Conservation (phyloP, 1,140 invertebrate genomes). For the Drosophila equinoxialis region DNA sequence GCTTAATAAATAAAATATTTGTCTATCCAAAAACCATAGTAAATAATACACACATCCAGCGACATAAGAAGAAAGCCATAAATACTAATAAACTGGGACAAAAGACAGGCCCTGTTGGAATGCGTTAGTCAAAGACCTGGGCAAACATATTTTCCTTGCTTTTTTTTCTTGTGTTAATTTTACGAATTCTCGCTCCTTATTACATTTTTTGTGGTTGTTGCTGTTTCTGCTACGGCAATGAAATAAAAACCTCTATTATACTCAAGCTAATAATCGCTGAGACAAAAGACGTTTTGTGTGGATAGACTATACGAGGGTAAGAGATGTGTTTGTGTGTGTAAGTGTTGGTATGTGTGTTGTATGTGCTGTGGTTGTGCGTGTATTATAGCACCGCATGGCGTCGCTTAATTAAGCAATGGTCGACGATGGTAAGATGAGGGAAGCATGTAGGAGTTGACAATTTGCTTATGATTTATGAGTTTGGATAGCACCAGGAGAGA, state of each 20-base stretch:
- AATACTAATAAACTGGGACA: background rate
- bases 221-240: slow-evolving; percentile 29
- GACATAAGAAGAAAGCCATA: background rate
- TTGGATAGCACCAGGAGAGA: background rate
- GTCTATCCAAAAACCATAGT: too few relatives aligned
- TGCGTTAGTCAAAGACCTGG: background rate
- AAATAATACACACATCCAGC: too few relatives aligned
- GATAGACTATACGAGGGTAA: background rate
- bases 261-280: slow-evolving; percentile 49
- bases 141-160: background rate
- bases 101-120: background rate
- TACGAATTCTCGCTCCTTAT: slow-evolving; percentile 31
- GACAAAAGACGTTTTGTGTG: slow-evolving; percentile 33
- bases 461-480: slow-evolving; percentile 60
- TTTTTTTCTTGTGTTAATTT: slow-evolving; percentile 36
- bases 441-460: slow-evolving; percentile 35
- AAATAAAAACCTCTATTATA: slow-evolving; percentile 60
- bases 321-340: slow-evolving; percentile 1
- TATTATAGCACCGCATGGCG: slow-evolving; percentile 50
- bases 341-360: slow-evolving; percentile 5
- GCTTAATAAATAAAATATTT: too few relatives aligned
- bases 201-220: slow-evolving; percentile 4
- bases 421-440: slow-evolving; percentile 23
- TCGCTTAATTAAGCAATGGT: slow-evolving; percentile 68
- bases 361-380: slow-evolving; percentile 25